Evolutionary conservation across 1,140 invertebrate species (phyloP), one percentile per base, ranked within the genome.

Genomic region (Ctenoplectra terminalis): DNA sequence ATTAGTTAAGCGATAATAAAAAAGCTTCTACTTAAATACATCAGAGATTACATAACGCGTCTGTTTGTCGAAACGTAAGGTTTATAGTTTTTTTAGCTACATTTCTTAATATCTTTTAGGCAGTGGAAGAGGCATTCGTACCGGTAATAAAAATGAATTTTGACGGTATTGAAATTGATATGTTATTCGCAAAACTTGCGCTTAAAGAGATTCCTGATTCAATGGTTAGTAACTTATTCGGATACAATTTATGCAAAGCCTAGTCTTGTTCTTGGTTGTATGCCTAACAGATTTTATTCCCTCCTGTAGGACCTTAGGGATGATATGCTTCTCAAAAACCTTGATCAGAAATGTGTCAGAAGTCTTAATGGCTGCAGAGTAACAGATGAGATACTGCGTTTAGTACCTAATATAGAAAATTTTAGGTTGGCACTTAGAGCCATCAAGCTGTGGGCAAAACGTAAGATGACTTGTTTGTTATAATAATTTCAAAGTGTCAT

Each of bases 101-200:
- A 29, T 78, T 61, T 26, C 60, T 84, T 84, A 50, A 83, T 50
- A 58, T 43, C 90, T 67, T 86, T 64, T 91, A 97, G 95, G 96
- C 98, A 1, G 98, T 99, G 15, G 98, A 99, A 94, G 99, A 99
- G 93, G 99, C 99, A 0, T 99, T 98, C 95, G 99, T 99, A 73
- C 99, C 99, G 29, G 98, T 99, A 5, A 99, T 99, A 70, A 99
- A 99, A 95, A 99, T 99, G 97, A 98, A 98, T 91, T 99, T 99
- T 94, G 98, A 99, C 95, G 98, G 98, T 34, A 99, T 99, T 87
- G 99, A 99, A 95, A 98, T 99, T 82, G 99, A 99, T 95, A 97
- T 99, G 96, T 93, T 99, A 66, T 99, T 99, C 94, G 98, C 99
- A 0, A 95, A 98, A 81, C 94, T 99, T 54, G 97, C 98, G 29